phyloP scores from a whole-genome alignment of 2,888 invertebrate genomes.

The Melanostoma scalare region DNA sequence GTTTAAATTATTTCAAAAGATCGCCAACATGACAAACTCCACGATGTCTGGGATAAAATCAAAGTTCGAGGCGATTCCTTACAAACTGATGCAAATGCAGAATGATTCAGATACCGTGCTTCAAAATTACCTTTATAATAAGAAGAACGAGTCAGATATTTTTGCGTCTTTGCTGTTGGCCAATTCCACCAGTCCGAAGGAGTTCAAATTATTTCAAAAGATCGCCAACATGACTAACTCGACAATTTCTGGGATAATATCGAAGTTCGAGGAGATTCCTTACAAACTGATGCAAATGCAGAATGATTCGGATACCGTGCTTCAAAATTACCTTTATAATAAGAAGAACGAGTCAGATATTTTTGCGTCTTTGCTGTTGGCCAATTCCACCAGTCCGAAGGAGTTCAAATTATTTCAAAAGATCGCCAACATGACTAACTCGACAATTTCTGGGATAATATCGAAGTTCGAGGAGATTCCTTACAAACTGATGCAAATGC shows the following conservation, averaged over 20 bases:
- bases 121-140: background rate
- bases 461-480: background rate
- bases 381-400: too few species aligned
- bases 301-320: background rate
- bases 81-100: background rate
- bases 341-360: background rate
- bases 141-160: slow-evolving; percentile 1
- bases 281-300: slow-evolving; percentile 1
- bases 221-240: background rate
- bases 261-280: background rate
- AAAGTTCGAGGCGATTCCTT: background rate
- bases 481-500: background rate
- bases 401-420: too few species aligned
- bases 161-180: background rate
- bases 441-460: background rate
- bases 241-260: background rate
- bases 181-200: background rate
- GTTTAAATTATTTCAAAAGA: background rate
- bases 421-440: background rate
- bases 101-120: background rate
- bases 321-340: background rate
- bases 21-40: background rate
- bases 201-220: slow-evolving; percentile 4
- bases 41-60: background rate
- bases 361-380: too few species aligned